phyloP scores from a whole-genome alignment of 92 coral and sea anemone genomes.

The Actinostola sp. region DNA sequence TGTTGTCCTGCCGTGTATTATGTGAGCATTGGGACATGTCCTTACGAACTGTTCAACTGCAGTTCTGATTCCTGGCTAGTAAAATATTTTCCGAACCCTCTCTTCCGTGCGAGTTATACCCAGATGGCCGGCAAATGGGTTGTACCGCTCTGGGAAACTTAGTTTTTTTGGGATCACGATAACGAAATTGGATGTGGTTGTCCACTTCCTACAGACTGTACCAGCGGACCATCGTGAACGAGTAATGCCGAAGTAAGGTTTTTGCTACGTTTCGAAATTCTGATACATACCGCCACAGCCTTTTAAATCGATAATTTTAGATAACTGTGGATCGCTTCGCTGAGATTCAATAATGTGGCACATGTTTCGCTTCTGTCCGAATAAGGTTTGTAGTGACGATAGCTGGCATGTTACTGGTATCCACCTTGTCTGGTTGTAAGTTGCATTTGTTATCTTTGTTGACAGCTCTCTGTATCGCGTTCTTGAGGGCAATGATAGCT shows the following conservation, averaged over 20 bases:
- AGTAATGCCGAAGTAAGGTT: background rate
- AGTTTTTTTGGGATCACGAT: background rate
- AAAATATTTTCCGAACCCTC: constrained; percentile 31
- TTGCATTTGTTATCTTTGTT: too few species aligned
- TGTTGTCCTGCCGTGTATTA: too few species aligned
- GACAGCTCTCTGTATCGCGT: too few species aligned
- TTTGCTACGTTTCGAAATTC: too few species aligned
- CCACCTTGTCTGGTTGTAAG: too few species aligned
- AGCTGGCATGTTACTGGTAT: too few species aligned
- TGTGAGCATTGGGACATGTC: constrained; percentile 12
- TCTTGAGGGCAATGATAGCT: too few species aligned
- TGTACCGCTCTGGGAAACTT: too few species aligned
- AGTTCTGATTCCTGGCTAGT: constrained; percentile 35
- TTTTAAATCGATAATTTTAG: background rate
- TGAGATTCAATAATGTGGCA: background rate
- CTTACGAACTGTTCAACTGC: constrained; percentile 26
- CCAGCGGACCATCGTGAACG: background rate
- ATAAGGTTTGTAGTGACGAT: too few species aligned
- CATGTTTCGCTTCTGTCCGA: background rate
- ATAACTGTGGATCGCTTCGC: background rate
- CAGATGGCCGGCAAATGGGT: constrained; percentile 52
- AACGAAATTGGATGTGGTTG: background rate
- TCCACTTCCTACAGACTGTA: background rate
- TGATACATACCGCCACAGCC: too few species aligned
- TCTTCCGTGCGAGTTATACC: constrained; percentile 35